These are phyloP conservation scores for Pseudochromis fuscus DNA, from an alignment of 2,797 vertebrate genomes.

Conservation along the genomic window DNA sequence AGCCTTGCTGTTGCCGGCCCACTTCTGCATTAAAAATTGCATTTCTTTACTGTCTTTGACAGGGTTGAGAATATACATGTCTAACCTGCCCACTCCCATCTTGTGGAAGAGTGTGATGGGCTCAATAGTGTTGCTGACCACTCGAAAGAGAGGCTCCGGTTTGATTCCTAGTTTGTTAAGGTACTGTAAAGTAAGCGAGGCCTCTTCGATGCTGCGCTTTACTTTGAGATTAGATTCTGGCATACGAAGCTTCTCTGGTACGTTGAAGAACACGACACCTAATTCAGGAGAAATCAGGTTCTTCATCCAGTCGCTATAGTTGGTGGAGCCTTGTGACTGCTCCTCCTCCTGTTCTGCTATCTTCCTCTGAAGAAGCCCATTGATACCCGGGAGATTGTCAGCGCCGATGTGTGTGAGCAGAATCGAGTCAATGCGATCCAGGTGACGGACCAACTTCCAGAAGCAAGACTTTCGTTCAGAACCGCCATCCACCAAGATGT, in stretches of 20 bases:
- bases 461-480: constrained; percentile 98
- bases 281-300: constrained; percentile 98
- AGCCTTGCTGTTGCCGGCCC: constrained; percentile 98
- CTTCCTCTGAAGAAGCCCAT: constrained; percentile 97
- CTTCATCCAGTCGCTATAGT: constrained; percentile 98
- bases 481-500: constrained; percentile 97
- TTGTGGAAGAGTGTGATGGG: constrained; percentile 98
- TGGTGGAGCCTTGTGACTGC: constrained; percentile 91
- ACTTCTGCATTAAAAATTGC: constrained; percentile 99
- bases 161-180: constrained; percentile 93
- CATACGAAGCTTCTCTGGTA: constrained; percentile 95
- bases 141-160: constrained; percentile 93
- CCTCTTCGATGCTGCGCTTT: constrained; percentile 97
- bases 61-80: constrained; percentile 98
- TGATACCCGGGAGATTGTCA: constrained; percentile 98
- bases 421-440: constrained; percentile 97
- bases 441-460: constrained; percentile 98
- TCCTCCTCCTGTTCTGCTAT: constrained; percentile 97
- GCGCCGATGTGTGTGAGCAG: constrained; percentile 98
- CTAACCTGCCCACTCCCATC: constrained; percentile 97
- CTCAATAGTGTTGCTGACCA: constrained; percentile 94
- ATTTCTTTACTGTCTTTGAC: constrained; percentile 99
- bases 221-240: constrained; percentile 95
- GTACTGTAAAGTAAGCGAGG: constrained; percentile 94
- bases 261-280: constrained; percentile 98